Percentiles rank a stretch among this genome's conserved stretches.
Conservation (phyloP, 2,797 vertebrate species). For the Megalops cyprinoides region DNA sequence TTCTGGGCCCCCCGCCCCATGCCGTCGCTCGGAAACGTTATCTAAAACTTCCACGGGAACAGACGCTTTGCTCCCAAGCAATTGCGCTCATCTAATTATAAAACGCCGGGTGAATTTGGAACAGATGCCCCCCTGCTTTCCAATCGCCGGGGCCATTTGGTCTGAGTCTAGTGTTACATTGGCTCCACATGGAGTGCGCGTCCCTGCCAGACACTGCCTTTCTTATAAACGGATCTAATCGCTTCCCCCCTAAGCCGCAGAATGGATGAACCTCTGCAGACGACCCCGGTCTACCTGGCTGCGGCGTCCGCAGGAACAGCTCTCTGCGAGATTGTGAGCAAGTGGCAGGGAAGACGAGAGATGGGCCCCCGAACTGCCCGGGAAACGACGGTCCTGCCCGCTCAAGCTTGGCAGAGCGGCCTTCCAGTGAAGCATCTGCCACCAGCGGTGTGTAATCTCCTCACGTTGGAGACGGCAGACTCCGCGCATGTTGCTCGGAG, state of each 20-base stretch:
- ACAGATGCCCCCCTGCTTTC: constrained; percentile 74
- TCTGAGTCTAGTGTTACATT: constrained; percentile 70
- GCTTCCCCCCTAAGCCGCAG: constrained; percentile 26
- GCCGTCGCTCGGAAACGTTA: constrained; percentile 57
- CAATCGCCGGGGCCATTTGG: constrained; percentile 73
- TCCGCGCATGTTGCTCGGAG: background rate
- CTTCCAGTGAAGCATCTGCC: too few species aligned
- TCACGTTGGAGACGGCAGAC: too few species aligned
- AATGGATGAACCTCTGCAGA: background rate
- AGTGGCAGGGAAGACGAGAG: too few species aligned
- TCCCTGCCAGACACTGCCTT: constrained; percentile 64
- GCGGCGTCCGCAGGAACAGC: too few species aligned
- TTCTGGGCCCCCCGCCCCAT: constrained; percentile 48
- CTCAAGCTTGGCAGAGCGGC: too few species aligned
- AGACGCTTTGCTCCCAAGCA: constrained; percentile 69
- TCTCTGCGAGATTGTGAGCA: too few species aligned
- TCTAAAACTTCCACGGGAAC: constrained; percentile 63
- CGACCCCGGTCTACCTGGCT: background rate
- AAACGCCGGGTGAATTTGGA: constrained; percentile 74
- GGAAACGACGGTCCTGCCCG: too few species aligned
- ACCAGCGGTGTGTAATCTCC: too few species aligned
- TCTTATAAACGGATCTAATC: constrained; percentile 67
- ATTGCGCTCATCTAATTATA: constrained; percentile 77
- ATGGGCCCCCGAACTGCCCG: too few species aligned
- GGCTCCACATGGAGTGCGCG: constrained; percentile 65